A percentile compares a stretch with the other conserved stretches of the same genome.
Conservation (phyloP, 1,140 invertebrate genomes). For the Drosophila sturtevanti region DNA sequence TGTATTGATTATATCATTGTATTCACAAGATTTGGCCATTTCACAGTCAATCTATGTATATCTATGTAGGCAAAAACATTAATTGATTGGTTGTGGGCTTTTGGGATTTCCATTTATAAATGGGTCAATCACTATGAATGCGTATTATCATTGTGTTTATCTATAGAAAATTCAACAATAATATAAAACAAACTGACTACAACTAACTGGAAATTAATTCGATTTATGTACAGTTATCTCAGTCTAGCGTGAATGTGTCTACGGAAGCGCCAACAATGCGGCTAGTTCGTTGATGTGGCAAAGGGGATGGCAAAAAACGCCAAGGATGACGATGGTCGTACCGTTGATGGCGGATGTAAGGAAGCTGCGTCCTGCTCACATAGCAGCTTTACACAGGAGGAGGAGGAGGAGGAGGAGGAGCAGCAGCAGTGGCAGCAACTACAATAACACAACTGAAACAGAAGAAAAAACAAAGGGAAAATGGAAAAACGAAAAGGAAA, state of each 20-base stretch:
- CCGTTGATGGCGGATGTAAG: conserved; percentile 37
- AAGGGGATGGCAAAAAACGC: neutral
- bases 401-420: neutral
- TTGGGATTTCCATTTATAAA: neutral
- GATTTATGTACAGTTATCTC: conserved; percentile 47
- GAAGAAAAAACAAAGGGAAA: conserved; percentile 30
- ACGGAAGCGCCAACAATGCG: conserved; percentile 49
- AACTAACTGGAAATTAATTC: conserved; percentile 46
- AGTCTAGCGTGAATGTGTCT: conserved; percentile 18
- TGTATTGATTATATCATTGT: neutral
- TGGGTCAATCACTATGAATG: neutral
- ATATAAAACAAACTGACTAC: conserved; percentile 4
- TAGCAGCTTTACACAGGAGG: conserved; percentile 11
- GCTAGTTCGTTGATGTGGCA: conserved; percentile 22
- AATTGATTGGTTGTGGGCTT: neutral
- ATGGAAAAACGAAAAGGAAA: conserved; percentile 37
- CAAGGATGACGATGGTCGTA: conserved; percentile 28
- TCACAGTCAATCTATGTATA: neutral
- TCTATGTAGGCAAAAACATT: neutral
- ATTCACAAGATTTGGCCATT: neutral
- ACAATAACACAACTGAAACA: conserved; percentile 12
- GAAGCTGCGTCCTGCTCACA: conserved; percentile 39
- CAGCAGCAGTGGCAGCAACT: neutral
- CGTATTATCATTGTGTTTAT: neutral
- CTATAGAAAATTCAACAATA: neutral